Evolutionary conservation across 1,140 invertebrate genomes (phyloP), one percentile per base, ranked within the genome.

Genomic region (Danaus plexippus): DNA sequence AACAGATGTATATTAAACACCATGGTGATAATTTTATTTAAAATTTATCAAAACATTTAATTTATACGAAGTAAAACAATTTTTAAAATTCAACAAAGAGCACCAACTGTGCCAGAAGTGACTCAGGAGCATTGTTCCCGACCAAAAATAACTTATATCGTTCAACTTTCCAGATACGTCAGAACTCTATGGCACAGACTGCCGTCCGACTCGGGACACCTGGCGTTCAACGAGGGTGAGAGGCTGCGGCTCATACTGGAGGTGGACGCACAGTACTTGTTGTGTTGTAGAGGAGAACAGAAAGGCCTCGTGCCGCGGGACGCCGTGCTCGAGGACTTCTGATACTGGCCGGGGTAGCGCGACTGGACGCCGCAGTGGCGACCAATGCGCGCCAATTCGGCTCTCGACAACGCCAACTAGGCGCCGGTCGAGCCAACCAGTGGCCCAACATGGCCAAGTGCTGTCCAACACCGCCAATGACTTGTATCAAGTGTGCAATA

Each of bases 171-270:
- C 85, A 94, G 93, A 78, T 89, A 91, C 70, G 94, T 94, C 40
- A 89, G 91, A 71, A 94, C 94, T 3, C 73, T 94, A 10, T 92
- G 92, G 72, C 92, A 94, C 69, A 88, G 92, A 64, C 75, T 93
- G 52, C 91, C 92, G 10, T 92, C 92, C 1, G 92, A 94, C 67
- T 93, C 92, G 43, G 93, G 93, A 42, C 93, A 94, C 68, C 82
- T 94, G n/a, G 91, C 92, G 11, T 94, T 93, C 83, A 93, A 92
- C 66, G 92, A 94, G 72, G 93, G 93, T 1, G 93, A 94, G 66
- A 89, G 89, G 48, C 81, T 95, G 15, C 90, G 90, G 63, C 89
- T 95, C 4, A 91, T 94, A 43, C 81, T 94, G 22, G 93, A 94
- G 65, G 92, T 94, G 10, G 93, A 94, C 75, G 90, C 90, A 63